Percentiles rank a stretch among this genome's conserved stretches.
Conservation (phyloP, 2,797 vertebrate genomes). For the Thripadectes ignobilis region DNA sequence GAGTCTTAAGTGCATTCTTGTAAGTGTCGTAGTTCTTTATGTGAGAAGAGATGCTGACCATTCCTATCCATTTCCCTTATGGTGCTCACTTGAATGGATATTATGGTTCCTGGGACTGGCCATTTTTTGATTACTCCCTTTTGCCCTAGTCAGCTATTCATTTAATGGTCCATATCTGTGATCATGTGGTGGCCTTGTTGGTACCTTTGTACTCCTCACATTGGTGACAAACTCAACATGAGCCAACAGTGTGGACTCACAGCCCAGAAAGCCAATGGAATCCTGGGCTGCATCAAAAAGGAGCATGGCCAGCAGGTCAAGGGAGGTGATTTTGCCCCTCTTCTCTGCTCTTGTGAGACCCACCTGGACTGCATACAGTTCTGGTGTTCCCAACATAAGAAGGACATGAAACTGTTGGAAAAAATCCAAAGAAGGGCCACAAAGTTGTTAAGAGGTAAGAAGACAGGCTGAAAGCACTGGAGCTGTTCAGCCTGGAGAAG, state of each 20-base stretch:
- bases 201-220: background rate
- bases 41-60: background rate
- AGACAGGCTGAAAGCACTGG: background rate
- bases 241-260: accelerated
- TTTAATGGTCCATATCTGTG: background rate
- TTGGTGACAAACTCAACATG: background rate
- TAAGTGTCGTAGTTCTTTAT: background rate
- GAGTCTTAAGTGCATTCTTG: background rate
- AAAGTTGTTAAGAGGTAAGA: background rate
- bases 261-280: background rate
- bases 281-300: background rate
- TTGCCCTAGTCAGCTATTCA: background rate
- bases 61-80: background rate
- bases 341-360: background rate
- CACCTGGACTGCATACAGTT: background rate
- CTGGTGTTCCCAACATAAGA: background rate
- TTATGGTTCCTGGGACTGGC: accelerated
- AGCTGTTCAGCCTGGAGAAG: background rate
- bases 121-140: background rate
- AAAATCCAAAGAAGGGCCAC: background rate
- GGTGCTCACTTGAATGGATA: background rate
- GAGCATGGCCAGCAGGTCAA: accelerated
- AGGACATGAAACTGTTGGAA: background rate
- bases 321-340: background rate
- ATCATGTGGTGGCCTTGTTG: background rate